Conservation (phyloP, 2,888 invertebrate genomes). For the Yponomeuta sedellus region DNA sequence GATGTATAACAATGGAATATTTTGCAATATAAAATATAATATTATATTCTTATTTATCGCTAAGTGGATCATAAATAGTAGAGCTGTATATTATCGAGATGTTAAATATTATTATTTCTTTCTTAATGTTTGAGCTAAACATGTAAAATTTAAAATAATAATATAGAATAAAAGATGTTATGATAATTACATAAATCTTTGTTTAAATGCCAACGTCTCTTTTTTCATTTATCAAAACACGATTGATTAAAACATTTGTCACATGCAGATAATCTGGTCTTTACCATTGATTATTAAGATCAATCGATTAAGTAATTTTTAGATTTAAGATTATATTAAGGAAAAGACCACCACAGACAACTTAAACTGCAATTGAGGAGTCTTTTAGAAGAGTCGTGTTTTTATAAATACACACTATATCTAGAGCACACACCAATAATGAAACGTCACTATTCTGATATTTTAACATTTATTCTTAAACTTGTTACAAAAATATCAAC, state of each 20-base stretch:
- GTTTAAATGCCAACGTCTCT: constrained; percentile 44
- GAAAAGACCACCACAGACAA: neutral
- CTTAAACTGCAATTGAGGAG: neutral
- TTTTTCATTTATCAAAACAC: too few species aligned
- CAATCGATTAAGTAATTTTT: too few species aligned
- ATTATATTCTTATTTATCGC: constrained; percentile 53
- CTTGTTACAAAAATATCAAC: constrained; percentile 39
- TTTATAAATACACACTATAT: too few species aligned
- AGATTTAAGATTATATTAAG: too few species aligned
- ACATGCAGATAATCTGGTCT: too few species aligned
- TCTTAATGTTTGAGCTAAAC: constrained; percentile 75
- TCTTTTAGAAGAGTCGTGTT: too few species aligned
- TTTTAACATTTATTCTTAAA: constrained; percentile 43
- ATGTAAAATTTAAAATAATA: constrained; percentile 76
- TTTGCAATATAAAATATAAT: constrained; percentile 72
- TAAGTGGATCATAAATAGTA: constrained; percentile 68
- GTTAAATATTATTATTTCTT: constrained; percentile 75
- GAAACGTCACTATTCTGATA: constrained; percentile 27
- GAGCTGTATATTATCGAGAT: constrained; percentile 74
- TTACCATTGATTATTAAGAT: too few species aligned
- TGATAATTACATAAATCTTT: constrained; percentile 73
- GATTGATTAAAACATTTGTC: too few species aligned
- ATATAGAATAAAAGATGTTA: constrained; percentile 77
- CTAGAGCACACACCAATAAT: neutral
- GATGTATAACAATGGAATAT: constrained; percentile 69